Conservation (phyloP, 2,888 invertebrate species). For the Spisula subtruncata region DNA sequence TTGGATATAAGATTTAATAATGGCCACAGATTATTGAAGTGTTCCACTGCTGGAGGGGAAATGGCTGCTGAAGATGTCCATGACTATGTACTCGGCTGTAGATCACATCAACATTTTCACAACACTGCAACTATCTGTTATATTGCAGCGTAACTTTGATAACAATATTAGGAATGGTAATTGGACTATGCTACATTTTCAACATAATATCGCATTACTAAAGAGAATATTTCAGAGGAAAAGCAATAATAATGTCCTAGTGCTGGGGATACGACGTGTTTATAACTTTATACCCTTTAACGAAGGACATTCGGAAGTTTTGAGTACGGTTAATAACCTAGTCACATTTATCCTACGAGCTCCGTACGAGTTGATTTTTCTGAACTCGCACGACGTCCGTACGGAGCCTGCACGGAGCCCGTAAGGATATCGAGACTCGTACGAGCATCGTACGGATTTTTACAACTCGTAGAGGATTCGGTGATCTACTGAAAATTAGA, state of each 20-base stretch:
- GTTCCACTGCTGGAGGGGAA: neutral
- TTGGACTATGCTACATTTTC: neutral
- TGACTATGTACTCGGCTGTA: neutral
- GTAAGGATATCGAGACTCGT: too few relatives aligned
- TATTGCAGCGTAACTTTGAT: neutral
- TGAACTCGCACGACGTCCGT: too few relatives aligned
- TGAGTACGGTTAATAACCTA: neutral
- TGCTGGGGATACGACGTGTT: conserved; percentile 10
- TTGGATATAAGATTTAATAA: conserved; percentile 15
- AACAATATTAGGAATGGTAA: neutral
- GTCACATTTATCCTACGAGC: too few relatives aligned
- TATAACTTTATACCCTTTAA: conserved; percentile 22
- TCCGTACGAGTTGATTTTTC: too few relatives aligned
- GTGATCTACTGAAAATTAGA: too few relatives aligned
- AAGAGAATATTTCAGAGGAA: neutral
- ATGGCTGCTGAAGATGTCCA: neutral
- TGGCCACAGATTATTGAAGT: conserved; percentile 20
- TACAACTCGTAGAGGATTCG: too few relatives aligned
- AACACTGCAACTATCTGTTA: neutral
- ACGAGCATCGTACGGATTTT: too few relatives aligned
- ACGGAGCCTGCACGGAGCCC: too few relatives aligned
- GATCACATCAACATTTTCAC: neutral
- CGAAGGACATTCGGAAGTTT: neutral
- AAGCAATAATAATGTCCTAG: neutral
- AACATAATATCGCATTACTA: neutral